Conservation (phyloP, 2,113 vertebrate species). For the Dasyurus viverrinus region DNA sequence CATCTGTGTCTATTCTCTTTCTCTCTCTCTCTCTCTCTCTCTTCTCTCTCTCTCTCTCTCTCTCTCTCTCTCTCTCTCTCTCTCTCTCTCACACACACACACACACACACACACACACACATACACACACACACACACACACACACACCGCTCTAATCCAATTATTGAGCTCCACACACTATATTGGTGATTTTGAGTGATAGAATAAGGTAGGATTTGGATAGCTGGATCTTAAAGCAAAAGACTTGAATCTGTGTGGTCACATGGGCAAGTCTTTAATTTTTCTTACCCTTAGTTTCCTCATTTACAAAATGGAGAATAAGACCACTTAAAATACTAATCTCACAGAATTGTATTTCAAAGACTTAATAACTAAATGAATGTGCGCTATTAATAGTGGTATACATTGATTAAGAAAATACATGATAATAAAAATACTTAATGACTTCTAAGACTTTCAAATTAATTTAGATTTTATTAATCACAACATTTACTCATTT, state of each 20-base stretch:
- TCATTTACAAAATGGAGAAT: background rate
- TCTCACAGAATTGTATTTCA: background rate
- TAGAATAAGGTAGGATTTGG: background rate
- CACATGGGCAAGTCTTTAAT: background rate
- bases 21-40: no score
- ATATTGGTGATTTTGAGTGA: background rate
- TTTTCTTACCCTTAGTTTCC: background rate
- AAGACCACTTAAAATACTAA: background rate
- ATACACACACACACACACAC: no score
- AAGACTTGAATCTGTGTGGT: background rate
- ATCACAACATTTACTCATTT: background rate
- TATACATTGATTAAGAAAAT: background rate
- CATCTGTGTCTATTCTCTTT: background rate
- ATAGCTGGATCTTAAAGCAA: background rate
- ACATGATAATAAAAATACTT: background rate
- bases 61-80: no score
- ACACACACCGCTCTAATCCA: background rate
- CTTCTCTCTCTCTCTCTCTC: background rate
- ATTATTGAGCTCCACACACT: background rate
- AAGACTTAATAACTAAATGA: background rate
- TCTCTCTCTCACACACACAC: no score
- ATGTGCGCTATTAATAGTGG: background rate
- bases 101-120: no score
- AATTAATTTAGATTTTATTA: background rate
- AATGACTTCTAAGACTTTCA: background rate